phyloP scores from a whole-genome alignment of 1,140 invertebrate species.

The Hydropsyche tenuis region DNA sequence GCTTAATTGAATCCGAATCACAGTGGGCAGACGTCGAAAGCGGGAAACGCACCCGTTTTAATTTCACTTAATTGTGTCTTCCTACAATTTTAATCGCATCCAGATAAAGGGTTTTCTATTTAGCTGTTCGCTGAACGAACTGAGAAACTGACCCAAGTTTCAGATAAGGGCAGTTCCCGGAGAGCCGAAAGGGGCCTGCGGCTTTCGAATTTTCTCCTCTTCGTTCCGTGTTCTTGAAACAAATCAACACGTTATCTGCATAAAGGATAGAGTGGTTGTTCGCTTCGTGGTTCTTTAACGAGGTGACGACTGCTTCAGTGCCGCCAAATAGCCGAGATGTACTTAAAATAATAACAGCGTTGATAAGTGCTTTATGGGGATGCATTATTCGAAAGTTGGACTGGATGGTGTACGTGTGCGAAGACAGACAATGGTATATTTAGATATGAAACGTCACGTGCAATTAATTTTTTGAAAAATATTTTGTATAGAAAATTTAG shows the following conservation, averaged over 20 bases:
- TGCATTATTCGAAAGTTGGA: too few relatives aligned
- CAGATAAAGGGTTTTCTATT: too few relatives aligned
- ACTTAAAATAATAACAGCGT: slow-evolving; percentile 20
- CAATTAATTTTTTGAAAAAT: too few relatives aligned
- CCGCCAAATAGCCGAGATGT: slow-evolving; percentile 24
- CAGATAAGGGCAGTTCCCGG: too few relatives aligned
- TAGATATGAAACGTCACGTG: neutral
- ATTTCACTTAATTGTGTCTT: slow-evolving; percentile 44
- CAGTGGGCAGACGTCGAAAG: neutral
- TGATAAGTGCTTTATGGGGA: slow-evolving; percentile 25
- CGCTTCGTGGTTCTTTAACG: slow-evolving; percentile 17
- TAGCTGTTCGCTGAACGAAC: neutral
- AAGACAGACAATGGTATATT: neutral
- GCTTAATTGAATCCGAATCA: neutral
- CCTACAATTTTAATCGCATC: slow-evolving; percentile 43
- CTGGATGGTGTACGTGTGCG: too few relatives aligned
- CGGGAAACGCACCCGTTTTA: slow-evolving; percentile 38
- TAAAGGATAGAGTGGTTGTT: slow-evolving; percentile 18
- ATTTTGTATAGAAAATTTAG: too few relatives aligned
- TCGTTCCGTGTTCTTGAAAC: neutral
- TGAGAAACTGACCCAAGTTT: neutral
- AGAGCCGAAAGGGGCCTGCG: too few relatives aligned
- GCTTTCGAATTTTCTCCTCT: neutral
- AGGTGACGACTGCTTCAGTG: slow-evolving; percentile 31
- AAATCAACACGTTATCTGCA: slow-evolving; percentile 27